A percentile compares a stretch with the other conserved stretches of the same genome.
These are phyloP conservation scores for Chanos chanos DNA, from an alignment of 2,797 vertebrate species.

Conservation along the genomic window DNA sequence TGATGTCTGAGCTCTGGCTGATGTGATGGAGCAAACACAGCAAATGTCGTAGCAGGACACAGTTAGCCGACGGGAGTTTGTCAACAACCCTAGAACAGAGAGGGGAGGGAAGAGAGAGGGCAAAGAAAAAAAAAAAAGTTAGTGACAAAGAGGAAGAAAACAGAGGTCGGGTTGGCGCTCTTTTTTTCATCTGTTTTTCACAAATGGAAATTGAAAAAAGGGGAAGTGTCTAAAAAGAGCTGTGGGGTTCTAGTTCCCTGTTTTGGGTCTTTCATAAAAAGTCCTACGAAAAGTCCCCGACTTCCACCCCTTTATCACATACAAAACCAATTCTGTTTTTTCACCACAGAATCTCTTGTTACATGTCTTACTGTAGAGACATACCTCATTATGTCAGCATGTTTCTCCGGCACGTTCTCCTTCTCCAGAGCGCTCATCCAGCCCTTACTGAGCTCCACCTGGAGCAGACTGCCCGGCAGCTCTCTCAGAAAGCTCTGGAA, in stretches of 20 bases:
- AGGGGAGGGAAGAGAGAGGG: not conserved
- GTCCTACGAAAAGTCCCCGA: constrained; percentile 47
- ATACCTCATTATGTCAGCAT: constrained; percentile 78
- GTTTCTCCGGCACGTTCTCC: constrained; percentile 64
- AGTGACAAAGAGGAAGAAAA: constrained; percentile 43
- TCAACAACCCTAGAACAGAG: constrained; percentile 71
- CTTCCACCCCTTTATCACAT: not conserved
- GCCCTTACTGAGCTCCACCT: constrained; percentile 73
- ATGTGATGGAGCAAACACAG: constrained; percentile 81
- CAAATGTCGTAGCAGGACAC: constrained; percentile 78
- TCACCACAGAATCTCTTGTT: too few relatives aligned
- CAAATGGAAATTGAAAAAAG: constrained; percentile 28
- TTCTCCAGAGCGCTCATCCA: constrained; percentile 83
- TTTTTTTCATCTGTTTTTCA: constrained; percentile 34
- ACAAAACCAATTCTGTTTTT: not conserved
- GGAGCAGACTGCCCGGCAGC: constrained; percentile 85
- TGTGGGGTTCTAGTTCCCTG: constrained; percentile 28
- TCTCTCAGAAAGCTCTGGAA: constrained; percentile 87
- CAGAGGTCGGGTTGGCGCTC: constrained; percentile 38
- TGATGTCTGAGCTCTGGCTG: constrained; percentile 70
- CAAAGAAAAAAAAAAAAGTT: constrained; percentile 15
- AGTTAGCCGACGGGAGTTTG: constrained; percentile 79
- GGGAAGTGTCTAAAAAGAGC: constrained; percentile 31
- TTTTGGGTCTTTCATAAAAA: constrained; percentile 37
- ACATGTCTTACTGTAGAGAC: constrained; percentile 30